Evolutionary conservation across 2,797 vertebrate genomes (phyloP).

Genomic region (Synanceia verrucosa): DNA sequence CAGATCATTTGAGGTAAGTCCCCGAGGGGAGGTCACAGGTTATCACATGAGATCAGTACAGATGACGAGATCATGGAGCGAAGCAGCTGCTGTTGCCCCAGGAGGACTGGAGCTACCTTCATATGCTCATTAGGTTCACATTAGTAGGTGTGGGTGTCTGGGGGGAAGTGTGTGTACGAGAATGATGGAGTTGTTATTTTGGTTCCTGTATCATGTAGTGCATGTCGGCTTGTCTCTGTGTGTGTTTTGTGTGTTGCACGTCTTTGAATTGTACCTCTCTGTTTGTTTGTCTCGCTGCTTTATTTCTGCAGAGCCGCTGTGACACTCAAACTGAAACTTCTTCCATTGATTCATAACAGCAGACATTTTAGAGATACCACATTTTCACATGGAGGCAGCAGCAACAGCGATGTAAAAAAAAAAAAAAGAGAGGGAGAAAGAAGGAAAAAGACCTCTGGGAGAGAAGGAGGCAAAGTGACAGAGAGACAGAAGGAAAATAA

Average conservation of each 20-base stretch:
- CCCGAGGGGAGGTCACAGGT: constrained; percentile 44
- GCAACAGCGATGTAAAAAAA: background rate
- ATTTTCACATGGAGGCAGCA: constrained; percentile 10
- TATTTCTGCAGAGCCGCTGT: background rate
- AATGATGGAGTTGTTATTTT: constrained; percentile 2
- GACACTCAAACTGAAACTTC: constrained; percentile 7
- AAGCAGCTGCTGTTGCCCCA: constrained; percentile 55
- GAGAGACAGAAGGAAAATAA: constrained; percentile 12
- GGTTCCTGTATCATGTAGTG: background rate
- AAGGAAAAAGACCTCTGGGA: constrained; percentile 20
- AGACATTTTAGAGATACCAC: constrained; percentile 41
- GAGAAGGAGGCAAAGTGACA: constrained; percentile 18
- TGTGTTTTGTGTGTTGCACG: background rate
- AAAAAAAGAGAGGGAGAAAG: background rate
- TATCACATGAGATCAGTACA: constrained; percentile 35
- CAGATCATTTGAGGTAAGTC: constrained; percentile 16
- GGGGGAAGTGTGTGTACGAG: background rate
- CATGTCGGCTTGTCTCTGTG: background rate
- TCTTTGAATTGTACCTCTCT: background rate
- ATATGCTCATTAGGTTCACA: constrained; percentile 43
- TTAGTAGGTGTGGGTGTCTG: constrained; percentile 5
- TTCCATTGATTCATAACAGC: constrained; percentile 27
- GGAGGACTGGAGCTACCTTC: constrained; percentile 32
- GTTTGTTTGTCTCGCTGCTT: background rate
- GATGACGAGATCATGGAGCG: constrained; percentile 46